These are phyloP conservation scores for Pimephales promelas DNA, from an alignment of 2,113 vertebrate genomes.

Conservation along the genomic window DNA sequence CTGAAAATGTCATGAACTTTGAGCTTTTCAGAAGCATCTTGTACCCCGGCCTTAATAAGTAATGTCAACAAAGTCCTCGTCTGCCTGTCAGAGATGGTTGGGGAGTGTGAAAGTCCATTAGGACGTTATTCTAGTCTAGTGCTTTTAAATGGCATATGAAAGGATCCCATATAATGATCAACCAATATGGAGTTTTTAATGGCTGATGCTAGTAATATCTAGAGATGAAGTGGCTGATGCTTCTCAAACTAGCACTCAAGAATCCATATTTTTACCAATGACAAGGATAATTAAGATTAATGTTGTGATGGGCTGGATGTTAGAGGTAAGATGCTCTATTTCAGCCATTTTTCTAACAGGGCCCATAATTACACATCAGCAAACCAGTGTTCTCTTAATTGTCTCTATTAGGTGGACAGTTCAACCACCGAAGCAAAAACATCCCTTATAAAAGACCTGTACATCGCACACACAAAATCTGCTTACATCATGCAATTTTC, in stretches of 20 bases:
- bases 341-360: too few species aligned
- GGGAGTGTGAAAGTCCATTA: neutral
- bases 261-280: neutral
- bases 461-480: too few species aligned
- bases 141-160: neutral
- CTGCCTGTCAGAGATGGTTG: neutral
- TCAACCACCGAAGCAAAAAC: too few species aligned
- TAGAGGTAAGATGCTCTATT: too few species aligned
- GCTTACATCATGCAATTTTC: too few species aligned
- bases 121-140: neutral
- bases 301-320: neutral
- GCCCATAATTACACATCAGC: too few species aligned
- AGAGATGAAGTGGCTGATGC: neutral
- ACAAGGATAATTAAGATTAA: neutral
- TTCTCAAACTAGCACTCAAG: neutral
- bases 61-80: conserved; percentile 60
- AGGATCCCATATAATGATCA: neutral
- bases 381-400: too few species aligned
- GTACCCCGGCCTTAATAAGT: conserved; percentile 62
- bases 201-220: neutral
- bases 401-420: too few species aligned
- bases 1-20: conserved; percentile 81
- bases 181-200: neutral
- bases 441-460: too few species aligned
- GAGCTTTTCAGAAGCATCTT: conserved; percentile 65